Evolutionary conservation across 1,140 invertebrate genomes (phyloP).

Genomic region (Colletes gigas): DNA sequence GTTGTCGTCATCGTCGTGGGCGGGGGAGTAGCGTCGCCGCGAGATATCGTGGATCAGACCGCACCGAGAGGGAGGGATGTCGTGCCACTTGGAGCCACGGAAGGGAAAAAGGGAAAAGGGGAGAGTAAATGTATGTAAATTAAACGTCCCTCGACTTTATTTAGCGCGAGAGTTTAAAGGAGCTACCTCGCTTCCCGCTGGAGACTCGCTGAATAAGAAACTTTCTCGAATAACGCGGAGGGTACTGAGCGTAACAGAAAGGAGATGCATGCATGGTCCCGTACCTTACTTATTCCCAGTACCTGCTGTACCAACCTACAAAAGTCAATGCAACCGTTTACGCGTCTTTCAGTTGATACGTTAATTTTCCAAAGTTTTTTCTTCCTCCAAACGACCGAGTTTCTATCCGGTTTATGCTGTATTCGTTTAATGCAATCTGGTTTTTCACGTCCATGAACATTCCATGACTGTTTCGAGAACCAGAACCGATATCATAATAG

Average conservation of each 20-base stretch:
- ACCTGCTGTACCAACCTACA: conserved; percentile 11
- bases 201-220: conserved; percentile 54
- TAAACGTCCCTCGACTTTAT: conserved; percentile 71
- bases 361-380: too few species aligned
- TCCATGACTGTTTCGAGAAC: too few species aligned
- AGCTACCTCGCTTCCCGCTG: conserved; percentile 45
- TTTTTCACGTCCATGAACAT: too few species aligned
- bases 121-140: conserved; percentile 68
- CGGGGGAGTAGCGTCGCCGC: conserved; percentile 33
- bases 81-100: neutral
- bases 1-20: conserved; percentile 45
- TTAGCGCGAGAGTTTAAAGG: conserved; percentile 67
- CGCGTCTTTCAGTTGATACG: too few species aligned
- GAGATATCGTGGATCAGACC: conserved; percentile 52
- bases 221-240: conserved; percentile 24
- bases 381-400: too few species aligned
- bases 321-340: neutral
- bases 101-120: neutral
- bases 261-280: neutral
- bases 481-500: too few species aligned
- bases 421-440: too few species aligned
- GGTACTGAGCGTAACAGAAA: neutral
- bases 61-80: conserved; percentile 21
- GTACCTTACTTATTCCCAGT: conserved; percentile 14
- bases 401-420: too few species aligned